Evolutionary conservation across 2,113 vertebrate genomes (phyloP).

Genomic region (Pseudolaguvia tuberculata): DNA sequence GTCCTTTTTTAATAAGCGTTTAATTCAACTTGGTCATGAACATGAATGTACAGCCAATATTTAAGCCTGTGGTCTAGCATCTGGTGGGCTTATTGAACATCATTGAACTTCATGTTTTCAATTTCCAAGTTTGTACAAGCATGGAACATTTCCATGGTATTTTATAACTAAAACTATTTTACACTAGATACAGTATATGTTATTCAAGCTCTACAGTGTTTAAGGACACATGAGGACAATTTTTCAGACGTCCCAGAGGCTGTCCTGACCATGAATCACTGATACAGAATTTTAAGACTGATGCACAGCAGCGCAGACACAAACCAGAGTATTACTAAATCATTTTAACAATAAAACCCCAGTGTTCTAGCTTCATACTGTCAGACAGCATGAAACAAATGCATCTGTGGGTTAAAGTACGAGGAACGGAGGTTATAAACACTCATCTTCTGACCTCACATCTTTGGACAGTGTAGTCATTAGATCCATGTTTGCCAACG

Average conservation of each 20-base stretch:
- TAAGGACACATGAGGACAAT: background rate
- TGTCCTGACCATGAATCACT: background rate
- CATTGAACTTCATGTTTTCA: background rate
- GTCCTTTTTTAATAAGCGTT: background rate
- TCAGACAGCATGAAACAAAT: background rate
- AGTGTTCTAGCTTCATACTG: background rate
- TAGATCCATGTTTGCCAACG: too few relatives aligned
- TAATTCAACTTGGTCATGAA: background rate
- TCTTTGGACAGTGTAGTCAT: too few relatives aligned
- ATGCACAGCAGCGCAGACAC: background rate
- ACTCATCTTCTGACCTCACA: background rate
- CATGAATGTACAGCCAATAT: background rate
- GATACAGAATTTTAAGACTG: background rate
- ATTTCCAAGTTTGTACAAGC: too few relatives aligned
- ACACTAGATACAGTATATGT: background rate
- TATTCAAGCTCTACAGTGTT: background rate
- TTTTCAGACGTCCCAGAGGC: background rate
- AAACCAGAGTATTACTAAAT: background rate
- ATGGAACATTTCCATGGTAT: background rate
- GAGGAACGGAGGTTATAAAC: background rate
- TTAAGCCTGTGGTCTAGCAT: background rate
- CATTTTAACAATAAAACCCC: background rate
- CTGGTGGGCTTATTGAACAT: background rate
- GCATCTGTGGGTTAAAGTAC: background rate
- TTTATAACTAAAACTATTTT: background rate